Base-by-base conservation (phyloP, 2,113 vertebrate species). In the Ammodytes dubius region DNA sequence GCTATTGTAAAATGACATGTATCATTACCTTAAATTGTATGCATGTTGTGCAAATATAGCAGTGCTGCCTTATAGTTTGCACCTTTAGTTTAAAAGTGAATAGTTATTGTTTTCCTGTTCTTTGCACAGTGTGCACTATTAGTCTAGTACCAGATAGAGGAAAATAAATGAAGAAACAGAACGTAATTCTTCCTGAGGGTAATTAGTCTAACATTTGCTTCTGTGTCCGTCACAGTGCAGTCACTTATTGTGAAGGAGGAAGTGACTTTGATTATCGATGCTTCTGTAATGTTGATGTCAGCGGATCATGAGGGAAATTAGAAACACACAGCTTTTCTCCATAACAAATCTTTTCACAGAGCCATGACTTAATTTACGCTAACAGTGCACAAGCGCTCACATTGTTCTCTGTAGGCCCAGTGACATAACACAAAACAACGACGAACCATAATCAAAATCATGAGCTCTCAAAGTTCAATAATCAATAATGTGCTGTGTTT, bases 231-330 rank as follows among this genome's bases (percentile, higher is more conserved):
- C 58, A 81, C 82, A 86, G 77, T 64, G 19, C 19, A 87, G 43
- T 73, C 81, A 89, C 45, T 81, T 83, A 87, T 75, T 39, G 72
- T 58, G 58, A 73, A 77, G 14, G 61, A 46, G 67, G 71, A 83
- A 72, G 70, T 69, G 50, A 82, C 71, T 83, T 53, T 67, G 65
- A 87, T 85, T 73, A 73, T 65, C 27, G 6, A 73, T 19, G 52
- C 83, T 65, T 60, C 69, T 81, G 69, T 79, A 66, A 84, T 73
- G 75, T 76, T 75, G 74, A 85, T 83, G 75, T 91, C 83, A 66
- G 73, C n/a, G 72, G 71, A 86, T 89, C 86, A 85, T 70, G 77
- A 78, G 79, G 81, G n/a, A 58, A 87, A 85, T 87, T 68, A 82
- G 69, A 89, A 83, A 86, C 75, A 78, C 74, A 56, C 53, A 0